Conservation (phyloP, 2,113 vertebrate species). For the Neotragus moschatus region DNA sequence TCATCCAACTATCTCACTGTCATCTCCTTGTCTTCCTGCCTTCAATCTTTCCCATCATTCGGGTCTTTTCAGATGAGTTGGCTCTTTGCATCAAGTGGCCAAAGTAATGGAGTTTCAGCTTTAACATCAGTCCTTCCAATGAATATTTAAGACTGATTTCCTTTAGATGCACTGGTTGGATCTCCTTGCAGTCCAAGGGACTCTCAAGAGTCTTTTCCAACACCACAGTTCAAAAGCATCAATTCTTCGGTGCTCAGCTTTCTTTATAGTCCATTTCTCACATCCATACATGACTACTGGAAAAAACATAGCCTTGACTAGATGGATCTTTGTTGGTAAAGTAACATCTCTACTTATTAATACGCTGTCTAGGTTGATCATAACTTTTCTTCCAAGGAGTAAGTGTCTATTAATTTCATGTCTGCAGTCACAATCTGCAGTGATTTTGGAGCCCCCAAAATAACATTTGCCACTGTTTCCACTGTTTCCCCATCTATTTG, state of each 20-base stretch:
- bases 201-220: neutral
- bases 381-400: neutral
- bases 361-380: neutral
- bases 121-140: neutral
- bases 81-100: neutral
- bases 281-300: neutral
- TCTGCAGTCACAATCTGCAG: neutral
- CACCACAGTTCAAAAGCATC: neutral
- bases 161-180: neutral
- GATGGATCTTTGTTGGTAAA: neutral
- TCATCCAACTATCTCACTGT: neutral
- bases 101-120: neutral
- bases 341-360: neutral
- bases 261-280: neutral
- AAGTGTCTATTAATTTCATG: neutral
- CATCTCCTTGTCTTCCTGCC: neutral
- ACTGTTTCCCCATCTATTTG: neutral
- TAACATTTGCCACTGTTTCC: neutral
- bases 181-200: neutral
- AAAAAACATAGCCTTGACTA: neutral
- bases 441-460: neutral
- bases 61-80: neutral
- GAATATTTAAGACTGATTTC: neutral
- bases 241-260: rapidly evolving
- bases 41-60: neutral